A percentile compares a stretch with the other conserved stretches of the same genome.
Evolutionary conservation across 2,113 vertebrate species (phyloP).

Genomic region (Eira barbara): DNA sequence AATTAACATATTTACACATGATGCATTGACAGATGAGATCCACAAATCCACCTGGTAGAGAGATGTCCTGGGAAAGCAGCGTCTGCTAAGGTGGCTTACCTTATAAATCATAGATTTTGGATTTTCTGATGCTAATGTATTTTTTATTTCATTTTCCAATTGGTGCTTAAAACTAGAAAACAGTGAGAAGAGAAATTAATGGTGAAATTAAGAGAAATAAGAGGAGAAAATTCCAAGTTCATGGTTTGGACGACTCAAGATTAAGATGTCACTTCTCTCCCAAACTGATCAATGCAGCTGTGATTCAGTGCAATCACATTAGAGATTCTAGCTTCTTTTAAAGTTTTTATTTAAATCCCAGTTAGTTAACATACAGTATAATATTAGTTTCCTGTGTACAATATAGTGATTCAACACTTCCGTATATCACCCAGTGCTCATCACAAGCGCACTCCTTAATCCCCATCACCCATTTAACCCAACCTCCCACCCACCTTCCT

Average conservation of each 20-base stretch:
- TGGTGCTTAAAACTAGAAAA: background rate
- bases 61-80: background rate
- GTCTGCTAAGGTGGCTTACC: background rate
- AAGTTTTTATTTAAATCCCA: background rate
- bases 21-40: background rate
- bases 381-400: background rate
- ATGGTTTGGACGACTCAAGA: background rate
- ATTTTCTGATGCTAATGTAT: background rate
- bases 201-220: background rate
- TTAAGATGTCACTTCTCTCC: background rate
- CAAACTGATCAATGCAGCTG: background rate
- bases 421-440: background rate
- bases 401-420: background rate
- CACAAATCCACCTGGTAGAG: background rate
- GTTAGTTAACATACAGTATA: background rate
- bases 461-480: background rate
- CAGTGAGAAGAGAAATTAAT: background rate
- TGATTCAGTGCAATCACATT: background rate
- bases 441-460: background rate
- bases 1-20: background rate
- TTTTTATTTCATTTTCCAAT: conserved; percentile 39
- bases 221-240: background rate
- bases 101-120: background rate
- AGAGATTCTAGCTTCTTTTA: background rate
- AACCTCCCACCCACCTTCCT: background rate